Percentiles rank a stretch among this genome's conserved stretches.
These are phyloP conservation scores for Pelodytes ibericus DNA, from an alignment of 2,797 vertebrate species.

Conservation along the genomic window DNA sequence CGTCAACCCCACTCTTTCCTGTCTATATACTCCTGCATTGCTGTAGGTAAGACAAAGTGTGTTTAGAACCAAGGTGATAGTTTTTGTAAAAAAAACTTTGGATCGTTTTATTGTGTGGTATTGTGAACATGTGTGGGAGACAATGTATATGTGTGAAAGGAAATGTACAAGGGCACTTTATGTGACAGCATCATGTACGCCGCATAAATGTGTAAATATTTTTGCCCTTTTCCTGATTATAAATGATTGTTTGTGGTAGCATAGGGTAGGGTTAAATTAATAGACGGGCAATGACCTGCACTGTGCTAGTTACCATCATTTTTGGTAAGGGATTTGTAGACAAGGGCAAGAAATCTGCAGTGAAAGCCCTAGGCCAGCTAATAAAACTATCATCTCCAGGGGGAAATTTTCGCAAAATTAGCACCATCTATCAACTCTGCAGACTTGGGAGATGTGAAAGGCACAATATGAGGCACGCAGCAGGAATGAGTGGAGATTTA, in stretches of 20 bases:
- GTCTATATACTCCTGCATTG: not conserved
- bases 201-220: no score
- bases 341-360: slow-evolving; percentile 3
- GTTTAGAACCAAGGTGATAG: not conserved
- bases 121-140: slow-evolving; percentile 3
- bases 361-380: slow-evolving; percentile 12
- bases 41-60: not conserved
- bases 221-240: not conserved
- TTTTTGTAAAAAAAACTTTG: not conserved
- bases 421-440: slow-evolving; percentile 37
- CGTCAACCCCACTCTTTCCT: not conserved
- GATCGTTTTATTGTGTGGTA: not conserved
- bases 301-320: slow-evolving; percentile 17
- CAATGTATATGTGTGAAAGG: not conserved
- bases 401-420: slow-evolving; percentile 39
- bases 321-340: not conserved
- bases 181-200: not conserved
- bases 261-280: not conserved
- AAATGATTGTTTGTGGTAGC: not conserved
- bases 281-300: not conserved
- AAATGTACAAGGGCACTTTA: not conserved
- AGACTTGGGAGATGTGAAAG: not conserved
- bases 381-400: slow-evolving; percentile 44
- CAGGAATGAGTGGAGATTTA: not conserved
- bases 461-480: not conserved